These are phyloP conservation scores for Lasioglossum calceatum DNA, from an alignment of 2,888 invertebrate species.

Conservation along the genomic window DNA sequence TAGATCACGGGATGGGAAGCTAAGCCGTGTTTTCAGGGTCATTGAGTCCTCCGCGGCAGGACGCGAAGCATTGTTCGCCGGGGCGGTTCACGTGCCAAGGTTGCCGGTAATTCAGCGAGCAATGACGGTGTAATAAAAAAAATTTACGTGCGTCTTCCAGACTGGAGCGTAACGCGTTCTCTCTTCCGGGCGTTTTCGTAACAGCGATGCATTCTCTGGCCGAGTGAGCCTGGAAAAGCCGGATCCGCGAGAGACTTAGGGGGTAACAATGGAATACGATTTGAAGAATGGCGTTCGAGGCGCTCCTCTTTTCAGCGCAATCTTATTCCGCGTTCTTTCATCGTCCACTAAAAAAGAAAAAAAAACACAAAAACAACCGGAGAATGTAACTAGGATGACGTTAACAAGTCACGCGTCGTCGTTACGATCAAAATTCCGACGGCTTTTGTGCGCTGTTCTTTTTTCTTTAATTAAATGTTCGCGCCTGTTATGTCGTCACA, in stretches of 20 bases:
- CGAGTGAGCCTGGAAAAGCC: slow-evolving; percentile 4
- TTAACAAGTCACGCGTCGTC: slow-evolving; percentile 4
- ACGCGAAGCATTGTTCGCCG: slow-evolving; percentile 62
- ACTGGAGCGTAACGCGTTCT: slow-evolving; percentile 33
- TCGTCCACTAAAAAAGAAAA: background rate
- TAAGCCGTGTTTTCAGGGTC: slow-evolving; percentile 56
- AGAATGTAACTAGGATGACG: background rate
- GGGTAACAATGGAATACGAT: slow-evolving; percentile 45
- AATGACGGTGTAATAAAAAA: slow-evolving; percentile 68
- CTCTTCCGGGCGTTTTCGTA: slow-evolving; percentile 46
- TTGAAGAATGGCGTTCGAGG: slow-evolving; percentile 25
- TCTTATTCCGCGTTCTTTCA: background rate
- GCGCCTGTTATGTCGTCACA: background rate
- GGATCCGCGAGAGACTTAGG: slow-evolving; percentile 15
- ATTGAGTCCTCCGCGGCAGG: slow-evolving; percentile 61
- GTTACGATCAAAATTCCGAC: background rate
- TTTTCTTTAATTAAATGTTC: background rate
- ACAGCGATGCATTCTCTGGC: slow-evolving; percentile 27
- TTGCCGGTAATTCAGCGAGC: slow-evolving; percentile 69
- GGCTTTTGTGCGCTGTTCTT: background rate
- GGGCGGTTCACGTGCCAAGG: slow-evolving; percentile 74
- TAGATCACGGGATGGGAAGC: slow-evolving; percentile 7
- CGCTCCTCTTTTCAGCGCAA: background rate
- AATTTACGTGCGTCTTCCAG: slow-evolving; percentile 65
- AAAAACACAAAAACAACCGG: background rate